Base-by-base conservation (phyloP, 1,140 invertebrate genomes). In the Diorhabda carinulata region DNA sequence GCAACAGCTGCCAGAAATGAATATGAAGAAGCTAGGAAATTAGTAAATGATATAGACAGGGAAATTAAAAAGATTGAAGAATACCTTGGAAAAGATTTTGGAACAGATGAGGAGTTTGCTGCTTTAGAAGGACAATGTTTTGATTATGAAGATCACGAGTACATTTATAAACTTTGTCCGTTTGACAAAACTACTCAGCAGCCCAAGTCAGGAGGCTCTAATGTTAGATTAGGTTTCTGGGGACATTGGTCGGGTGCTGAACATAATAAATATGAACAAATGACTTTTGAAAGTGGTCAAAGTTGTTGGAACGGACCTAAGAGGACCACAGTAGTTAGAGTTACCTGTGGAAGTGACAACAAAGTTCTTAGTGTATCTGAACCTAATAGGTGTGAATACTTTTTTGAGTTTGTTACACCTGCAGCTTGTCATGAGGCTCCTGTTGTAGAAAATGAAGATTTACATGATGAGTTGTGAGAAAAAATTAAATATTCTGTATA, bases 221-320 rank as follows among this genome's bases (percentile, higher is more conserved):
- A 97, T 76, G 91, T 94, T 2, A 88, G 86, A 43, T 83, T 98
- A 41, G 96, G 96, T 7, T 86, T 86, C n/a, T 99, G 96, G 96
- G 88, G 89, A 57, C 86, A 89, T 66, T 99, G 97, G 97, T 84
- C 83, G 57, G 95, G 93, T 6, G 82, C 87, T 2, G 88, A 89
- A 10, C 83, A 85, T 6, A 86, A 91, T 71, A 92, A 91, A 78
- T 98, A 98, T 80, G 83, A 86, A 3, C 83, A 84, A 47, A 97
- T 97, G 91, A 88, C 92, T 70, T 99, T 93, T 80, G 89, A 92
- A 45, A 88, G 90, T 71, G 97, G 97, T 3, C 88, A 95, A 25
- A 88, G 88, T 6, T 99, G 98, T 81, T 99, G 98, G 98, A 99
- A 99, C 84, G 98, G 98, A 0, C 98, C 97, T 0, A 87, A 91